Percentiles rank a stretch among this genome's conserved stretches.
Evolutionary conservation across 2,888 invertebrate genomes (phyloP).

Genomic region (Drosophila melanosoma): DNA sequence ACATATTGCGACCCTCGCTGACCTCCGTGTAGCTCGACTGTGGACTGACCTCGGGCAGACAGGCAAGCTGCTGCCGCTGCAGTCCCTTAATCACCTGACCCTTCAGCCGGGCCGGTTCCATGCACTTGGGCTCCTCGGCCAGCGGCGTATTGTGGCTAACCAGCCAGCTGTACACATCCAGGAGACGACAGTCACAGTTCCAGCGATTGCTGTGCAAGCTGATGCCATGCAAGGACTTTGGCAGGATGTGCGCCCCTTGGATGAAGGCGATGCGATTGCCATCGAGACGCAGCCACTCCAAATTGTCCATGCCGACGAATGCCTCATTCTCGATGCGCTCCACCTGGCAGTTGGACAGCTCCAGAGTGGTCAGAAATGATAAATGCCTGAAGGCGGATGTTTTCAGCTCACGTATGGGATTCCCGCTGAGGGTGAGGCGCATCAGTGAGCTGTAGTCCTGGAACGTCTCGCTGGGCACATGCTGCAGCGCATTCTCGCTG

Average conservation of each 20-base stretch:
- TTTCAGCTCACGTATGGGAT: conserved; percentile 91
- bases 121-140: conserved; percentile 91
- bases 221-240: conserved; percentile 91
- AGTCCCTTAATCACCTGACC: conserved; percentile 89
- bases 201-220: conserved; percentile 94
- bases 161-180: conserved; percentile 92
- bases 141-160: conserved; percentile 91
- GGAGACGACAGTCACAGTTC: conserved; percentile 94
- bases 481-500: conserved; percentile 91
- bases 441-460: conserved; percentile 92
- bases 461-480: conserved; percentile 92
- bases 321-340: conserved; percentile 91
- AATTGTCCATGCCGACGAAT: conserved; percentile 91
- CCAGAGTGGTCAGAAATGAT: conserved; percentile 91
- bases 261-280: conserved; percentile 92
- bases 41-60: conserved; percentile 91
- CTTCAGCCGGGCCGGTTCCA: conserved; percentile 88
- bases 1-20: conserved; percentile 92
- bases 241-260: conserved; percentile 89
- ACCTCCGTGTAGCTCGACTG: conserved; percentile 91
- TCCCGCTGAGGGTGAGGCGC: conserved; percentile 92
- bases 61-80: conserved; percentile 90
- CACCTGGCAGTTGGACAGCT: conserved; percentile 92
- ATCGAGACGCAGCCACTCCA: conserved; percentile 94
- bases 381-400: conserved; percentile 91